Evolutionary conservation across 2,888 invertebrate species (phyloP), one percentile per base, ranked within the genome.

Genomic region (Hetaerina titia): DNA sequence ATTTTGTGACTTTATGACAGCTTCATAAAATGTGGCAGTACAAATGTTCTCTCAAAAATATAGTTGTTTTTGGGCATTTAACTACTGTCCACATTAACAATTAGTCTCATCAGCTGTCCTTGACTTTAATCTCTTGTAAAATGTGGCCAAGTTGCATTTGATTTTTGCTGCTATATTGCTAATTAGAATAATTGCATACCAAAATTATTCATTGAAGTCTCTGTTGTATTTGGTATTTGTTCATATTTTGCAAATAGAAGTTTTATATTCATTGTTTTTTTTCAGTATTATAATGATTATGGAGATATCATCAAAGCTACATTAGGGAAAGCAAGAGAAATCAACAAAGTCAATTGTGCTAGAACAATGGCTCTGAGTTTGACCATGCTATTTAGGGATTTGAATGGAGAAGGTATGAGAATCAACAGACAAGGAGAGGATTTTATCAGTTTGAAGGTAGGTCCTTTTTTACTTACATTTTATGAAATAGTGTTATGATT

Each of bases 251-350:
- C 19, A 8, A 60, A 74, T 64, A n/a, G 31, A 89, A 25, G 81
- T 45, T 25, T 56, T 13, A n/a, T 22, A 17, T 31, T 92, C 11
- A 95, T 95, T 95, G 96, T 95, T 95, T 89, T 95, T n/a, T 96
- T 97, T 89, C 97, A 98, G 98, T 99, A 99, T 96, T 99, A 99
- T 97, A 99, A 99, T 96, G 99, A 99, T 97, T 99, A 99, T 97
- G 99, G 99, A 94, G 99, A 99, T 97, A 99, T 99, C 94, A 98
- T 99, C 96, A 99, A 99, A 97, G 98, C 99, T 69, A 99, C 99
- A 17, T 97, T 99, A 96, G 98, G 99, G 96, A 99, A 99, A 97
- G 99, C 99, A 19, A 98, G 99, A 96, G 99, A 99, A 97, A 99
- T 99, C 96, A 99, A 99, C 97, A 99, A 99, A 97, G 98, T 99